Evolutionary conservation across 2,888 invertebrate genomes (phyloP), one percentile per base, ranked within the genome.

Genomic region (Chymomyza procnemis): DNA sequence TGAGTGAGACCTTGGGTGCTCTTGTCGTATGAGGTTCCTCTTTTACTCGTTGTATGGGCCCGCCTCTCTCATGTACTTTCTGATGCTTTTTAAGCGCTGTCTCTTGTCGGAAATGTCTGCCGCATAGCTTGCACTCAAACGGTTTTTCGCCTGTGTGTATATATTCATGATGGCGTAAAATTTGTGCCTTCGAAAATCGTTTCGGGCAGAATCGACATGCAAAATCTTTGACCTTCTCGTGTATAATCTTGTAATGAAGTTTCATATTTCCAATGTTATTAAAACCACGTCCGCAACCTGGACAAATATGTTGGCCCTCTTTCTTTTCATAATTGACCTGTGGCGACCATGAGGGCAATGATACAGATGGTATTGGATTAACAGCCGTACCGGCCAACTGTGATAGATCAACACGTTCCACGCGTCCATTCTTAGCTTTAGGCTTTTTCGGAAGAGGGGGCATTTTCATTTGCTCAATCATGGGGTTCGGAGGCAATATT

Each of bases 141-240:
- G 90, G 90, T 22, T 90, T 90, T 61, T 90, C 90, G 1, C 90
- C 90, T 0, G 90, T 90, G 26, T 90, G 90, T 0, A 89, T 90
- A 90, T 90, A 90, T 73, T 89, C 89, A 64, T 90, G 90, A 71
- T 90, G 90, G 9, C 90, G 88, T 18, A 90, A 64, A 0, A 90
- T 90, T 64, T 90, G 90, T 2, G 90, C 89, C 69, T 90, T 90
- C 1, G 90, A 90, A 62, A 90, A 90, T 0, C 89, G 80, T 59
- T 89, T 87, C 0, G 89, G 88, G 64, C 90, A 90, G 58, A 88
- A 89, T 2, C 89, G 85, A 58, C 90, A 90, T 1, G 86, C 88
- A 16, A 88, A 90, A 54, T 89, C 89, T 60, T 90, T 90, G 3
- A 90, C 90, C 56, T 90, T 90, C 16, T 89, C 89, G 66, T 90